Evolutionary conservation across 2,888 invertebrate species (phyloP), one percentile per base, ranked within the genome.

Genomic region (Ptycholaimellus sp.): DNA sequence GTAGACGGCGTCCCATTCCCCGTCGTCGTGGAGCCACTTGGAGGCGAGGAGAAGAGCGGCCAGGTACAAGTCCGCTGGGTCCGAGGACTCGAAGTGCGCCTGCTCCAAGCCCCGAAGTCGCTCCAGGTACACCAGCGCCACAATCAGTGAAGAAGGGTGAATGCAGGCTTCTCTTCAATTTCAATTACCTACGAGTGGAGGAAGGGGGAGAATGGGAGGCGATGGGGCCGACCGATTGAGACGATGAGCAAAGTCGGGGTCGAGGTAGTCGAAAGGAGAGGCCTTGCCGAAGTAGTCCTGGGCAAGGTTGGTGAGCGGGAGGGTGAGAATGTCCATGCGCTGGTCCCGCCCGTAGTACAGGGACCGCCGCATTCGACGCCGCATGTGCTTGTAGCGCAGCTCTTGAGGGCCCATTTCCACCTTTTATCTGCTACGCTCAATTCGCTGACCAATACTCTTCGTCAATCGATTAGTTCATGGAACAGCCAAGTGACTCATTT

Each of bases 1-100:
- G 56, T 77, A 72, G 44, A 81, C 78, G 59, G 82, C 81, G 55
- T 83, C 83, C 44, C 78, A 76, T 56, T 80, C 79, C 29, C 82
- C 83, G 52, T 80, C 77, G 53, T 85, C 83, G 61, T 85, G 78
- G 48, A 83, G 65, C 62, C 81, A 87, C 66, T 93, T 93, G 52
- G 81, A 83, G 37, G 90, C 85, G 50, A 90, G 75, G 76, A 83
- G 87, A 72, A 90, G 67, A 40, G 90, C 82, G 43, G 90, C 77
- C 40, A 93, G 70, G 62, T 90, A 90, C 40, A 93, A 70, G 59
- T 90, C 83, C 22, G 80, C 76, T 21, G 90, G 83, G 22, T 77
- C 72, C 35, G 81, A 72, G 51, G 70, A 66, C 48, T 73, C 70
- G 42, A 87, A 68, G 62, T 83, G 87, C 47, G 74, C 72, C 1